These are phyloP conservation scores for Conus ventricosus DNA, from an alignment of 1,140 invertebrate genomes.

Conservation along the genomic window DNA sequence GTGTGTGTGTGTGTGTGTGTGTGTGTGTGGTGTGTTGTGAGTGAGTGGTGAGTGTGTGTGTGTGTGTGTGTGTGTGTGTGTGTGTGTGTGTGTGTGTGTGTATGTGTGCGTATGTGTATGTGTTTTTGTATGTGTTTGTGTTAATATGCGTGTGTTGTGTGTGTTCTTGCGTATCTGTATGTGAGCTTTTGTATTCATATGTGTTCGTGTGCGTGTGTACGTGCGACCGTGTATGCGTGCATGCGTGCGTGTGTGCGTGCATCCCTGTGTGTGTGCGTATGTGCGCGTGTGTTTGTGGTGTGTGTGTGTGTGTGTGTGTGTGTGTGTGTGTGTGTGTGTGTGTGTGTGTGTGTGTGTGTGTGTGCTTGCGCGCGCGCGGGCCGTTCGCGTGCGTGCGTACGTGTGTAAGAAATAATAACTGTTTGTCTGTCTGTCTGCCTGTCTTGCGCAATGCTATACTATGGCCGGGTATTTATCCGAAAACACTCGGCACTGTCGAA, in stretches of 20 bases:
- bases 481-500: neutral
- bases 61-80: constrained; percentile 16
- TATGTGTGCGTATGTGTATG: constrained; percentile 12
- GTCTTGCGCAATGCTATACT: too few species aligned
- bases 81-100: constrained; percentile 22
- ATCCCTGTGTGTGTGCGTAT: neutral
- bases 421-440: too few species aligned
- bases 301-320: neutral
- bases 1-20: constrained; percentile 27
- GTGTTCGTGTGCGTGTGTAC: neutral
- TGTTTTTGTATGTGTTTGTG: neutral
- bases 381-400: too few species aligned
- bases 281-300: neutral
- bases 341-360: neutral
- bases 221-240: neutral
- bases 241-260: constrained; percentile 18
- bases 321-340: neutral
- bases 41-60: neutral
- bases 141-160: neutral
- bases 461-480: neutral
- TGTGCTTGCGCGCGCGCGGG: too few species aligned
- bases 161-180: neutral
- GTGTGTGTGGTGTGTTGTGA: constrained; percentile 13
- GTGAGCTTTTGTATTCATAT: neutral
- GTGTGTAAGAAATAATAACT: too few species aligned